phyloP scores from a whole-genome alignment of 2,113 vertebrate species.

The Pluvianellus socialis region DNA sequence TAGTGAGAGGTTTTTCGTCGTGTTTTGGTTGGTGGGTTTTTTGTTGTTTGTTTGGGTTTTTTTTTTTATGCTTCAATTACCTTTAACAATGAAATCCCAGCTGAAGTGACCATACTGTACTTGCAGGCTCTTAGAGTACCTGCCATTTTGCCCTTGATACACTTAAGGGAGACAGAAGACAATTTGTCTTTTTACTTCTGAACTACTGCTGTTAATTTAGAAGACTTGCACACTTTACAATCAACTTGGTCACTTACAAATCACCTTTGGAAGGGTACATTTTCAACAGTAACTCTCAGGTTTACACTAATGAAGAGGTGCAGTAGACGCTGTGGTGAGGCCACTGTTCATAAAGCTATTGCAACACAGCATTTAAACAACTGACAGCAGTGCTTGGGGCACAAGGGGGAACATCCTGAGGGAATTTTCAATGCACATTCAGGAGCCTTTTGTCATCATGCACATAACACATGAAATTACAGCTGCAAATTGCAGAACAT shows the following conservation, averaged over 20 bases:
- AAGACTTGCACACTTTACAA: background rate
- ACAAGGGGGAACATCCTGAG: background rate
- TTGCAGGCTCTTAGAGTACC: background rate
- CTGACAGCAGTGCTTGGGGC: background rate
- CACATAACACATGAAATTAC: background rate
- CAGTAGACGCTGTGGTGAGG: background rate
- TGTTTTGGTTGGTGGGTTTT: background rate
- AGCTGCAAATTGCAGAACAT: background rate
- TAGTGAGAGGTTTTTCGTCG: background rate
- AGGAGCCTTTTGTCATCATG: background rate
- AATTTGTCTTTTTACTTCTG: background rate
- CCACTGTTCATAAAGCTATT: background rate
- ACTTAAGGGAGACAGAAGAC: background rate
- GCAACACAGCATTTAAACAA: background rate
- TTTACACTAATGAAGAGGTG: background rate
- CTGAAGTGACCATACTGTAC: background rate
- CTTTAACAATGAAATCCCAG: background rate
- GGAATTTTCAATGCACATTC: background rate
- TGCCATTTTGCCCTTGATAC: background rate
- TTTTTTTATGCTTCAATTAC: background rate
- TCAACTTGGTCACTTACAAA: background rate
- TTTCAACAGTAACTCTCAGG: background rate
- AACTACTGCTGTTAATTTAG: background rate
- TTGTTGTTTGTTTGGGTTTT: background rate
- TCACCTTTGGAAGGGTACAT: background rate